Evolutionary conservation across 2,113 vertebrate genomes (phyloP).

Genomic region (Hucho hucho): DNA sequence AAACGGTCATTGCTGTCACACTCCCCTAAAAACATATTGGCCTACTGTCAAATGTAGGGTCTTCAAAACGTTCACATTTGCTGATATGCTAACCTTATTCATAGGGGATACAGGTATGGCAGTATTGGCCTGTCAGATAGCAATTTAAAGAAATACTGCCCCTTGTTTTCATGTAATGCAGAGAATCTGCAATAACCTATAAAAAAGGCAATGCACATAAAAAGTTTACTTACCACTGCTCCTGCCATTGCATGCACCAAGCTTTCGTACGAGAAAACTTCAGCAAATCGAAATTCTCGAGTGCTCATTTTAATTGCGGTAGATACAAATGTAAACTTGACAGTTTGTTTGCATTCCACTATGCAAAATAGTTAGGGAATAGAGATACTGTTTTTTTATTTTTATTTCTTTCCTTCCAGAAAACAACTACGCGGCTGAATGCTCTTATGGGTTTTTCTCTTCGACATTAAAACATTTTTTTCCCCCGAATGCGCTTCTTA

Average conservation of each 20-base stretch:
- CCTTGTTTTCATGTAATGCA: too few species aligned
- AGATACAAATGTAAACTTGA: background rate
- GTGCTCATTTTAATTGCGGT: conserved; percentile 47
- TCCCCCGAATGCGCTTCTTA: background rate
- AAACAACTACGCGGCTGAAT: too few species aligned
- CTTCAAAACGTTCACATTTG: background rate
- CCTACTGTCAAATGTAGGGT: background rate
- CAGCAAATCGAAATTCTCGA: conserved; percentile 21
- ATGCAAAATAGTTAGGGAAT: too few species aligned
- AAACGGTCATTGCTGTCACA: conserved; percentile 91
- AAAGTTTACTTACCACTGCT: conserved; percentile 79
- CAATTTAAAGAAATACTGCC: too few species aligned
- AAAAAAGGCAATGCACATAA: background rate
- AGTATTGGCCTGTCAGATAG: too few species aligned
- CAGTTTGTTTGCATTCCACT: too few species aligned
- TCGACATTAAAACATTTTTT: too few species aligned
- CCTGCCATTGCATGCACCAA: conserved; percentile 89
- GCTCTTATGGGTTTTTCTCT: too few species aligned
- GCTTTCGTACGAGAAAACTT: conserved; percentile 84
- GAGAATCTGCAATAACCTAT: too few species aligned
- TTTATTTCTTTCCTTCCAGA: too few species aligned
- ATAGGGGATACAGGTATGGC: too few species aligned
- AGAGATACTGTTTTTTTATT: too few species aligned
- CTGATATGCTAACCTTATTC: background rate
- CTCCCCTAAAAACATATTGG: conserved; percentile 78